These are phyloP conservation scores for Saccopteryx leptura DNA, from an alignment of 2,113 vertebrate species.

Conservation along the genomic window DNA sequence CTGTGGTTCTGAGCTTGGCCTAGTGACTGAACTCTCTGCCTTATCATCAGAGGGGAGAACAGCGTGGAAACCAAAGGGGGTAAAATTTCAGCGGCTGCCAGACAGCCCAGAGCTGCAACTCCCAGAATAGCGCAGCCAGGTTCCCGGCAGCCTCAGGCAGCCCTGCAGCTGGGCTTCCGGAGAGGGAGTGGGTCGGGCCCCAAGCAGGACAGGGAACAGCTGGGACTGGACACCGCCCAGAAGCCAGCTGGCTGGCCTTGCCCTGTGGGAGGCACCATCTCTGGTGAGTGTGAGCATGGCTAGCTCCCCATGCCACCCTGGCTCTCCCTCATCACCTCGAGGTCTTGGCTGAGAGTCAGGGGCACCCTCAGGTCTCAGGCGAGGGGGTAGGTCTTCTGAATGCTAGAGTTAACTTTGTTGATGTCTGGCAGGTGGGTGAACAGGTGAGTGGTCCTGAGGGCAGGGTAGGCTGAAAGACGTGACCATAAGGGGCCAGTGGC, in stretches of 20 bases:
- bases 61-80: constrained; percentile 46
- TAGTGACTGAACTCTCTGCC: constrained; percentile 51
- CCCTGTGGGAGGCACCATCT: neutral
- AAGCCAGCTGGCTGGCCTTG: constrained; percentile 66
- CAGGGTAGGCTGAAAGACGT: accelerated
- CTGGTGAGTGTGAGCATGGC: neutral
- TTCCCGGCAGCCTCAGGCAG: constrained; percentile 71
- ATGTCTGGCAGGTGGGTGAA: neutral
- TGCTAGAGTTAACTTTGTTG: neutral
- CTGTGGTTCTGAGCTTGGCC: constrained; percentile 45
- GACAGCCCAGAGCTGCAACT: constrained; percentile 12
- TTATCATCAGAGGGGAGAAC: constrained; percentile 58
- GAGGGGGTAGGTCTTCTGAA: neutral
- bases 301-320: neutral
- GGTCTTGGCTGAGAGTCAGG: neutral
- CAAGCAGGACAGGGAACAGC: constrained; percentile 1
- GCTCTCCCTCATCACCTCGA: neutral
- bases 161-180: constrained; percentile 67
- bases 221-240: constrained; percentile 45
- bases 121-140: constrained; percentile 77
- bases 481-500: accelerated
- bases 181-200: neutral
- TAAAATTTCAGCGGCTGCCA: constrained; percentile 71
- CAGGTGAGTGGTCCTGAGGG: neutral
- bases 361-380: neutral